Evolutionary conservation across 1,140 invertebrate genomes (phyloP), one percentile per base, ranked within the genome.

Genomic region (Heliconius nattereri): DNA sequence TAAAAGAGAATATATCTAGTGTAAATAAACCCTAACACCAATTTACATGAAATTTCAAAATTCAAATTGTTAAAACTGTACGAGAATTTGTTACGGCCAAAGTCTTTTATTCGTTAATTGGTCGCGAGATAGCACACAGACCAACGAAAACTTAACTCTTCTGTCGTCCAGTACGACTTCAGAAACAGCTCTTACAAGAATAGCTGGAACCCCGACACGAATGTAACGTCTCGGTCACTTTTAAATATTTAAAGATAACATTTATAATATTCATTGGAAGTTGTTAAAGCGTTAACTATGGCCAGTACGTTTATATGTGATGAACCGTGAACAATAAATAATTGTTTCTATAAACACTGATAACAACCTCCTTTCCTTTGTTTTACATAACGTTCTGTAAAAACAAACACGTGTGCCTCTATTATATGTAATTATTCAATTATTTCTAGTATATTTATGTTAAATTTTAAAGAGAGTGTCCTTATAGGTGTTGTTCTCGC

Each of bases 31-130:
- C 87, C 79, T 90, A 85, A 88, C 75, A 80, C 71, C 89, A 90
- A 94, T 92, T 92, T 92, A 92, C 86, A 86, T 84, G 79, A 84
- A 87, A 86, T 88, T 90, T 88, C 85, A 81, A 91, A 88, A 90
- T 87, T 91, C 85, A 91, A 94, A 94, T 94, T 92, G 91, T 94
- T 94, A 92, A 93, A 94, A 94, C 91, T 94, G 91, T 94, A 93
- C 88, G 92, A 94, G 85, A 85, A 94, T 94, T 93, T 82, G 92
- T 90, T 89, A 92, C 90, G 90, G 89, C 85, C 81, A 86, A 86
- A 92, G 92, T 93, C 92, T 90, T 91, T 93, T 94, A 92, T 91
- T 86, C 89, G 84, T 88, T 92, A 94, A 93, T 94, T 94, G 91
- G 88, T 92, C 87, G 85, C 86, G 81, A 85, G 85, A 87, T 82